Evolutionary conservation across 2,113 vertebrate species (phyloP), one percentile per base, ranked within the genome.

Genomic region (Cynoglossus semilaevis): DNA sequence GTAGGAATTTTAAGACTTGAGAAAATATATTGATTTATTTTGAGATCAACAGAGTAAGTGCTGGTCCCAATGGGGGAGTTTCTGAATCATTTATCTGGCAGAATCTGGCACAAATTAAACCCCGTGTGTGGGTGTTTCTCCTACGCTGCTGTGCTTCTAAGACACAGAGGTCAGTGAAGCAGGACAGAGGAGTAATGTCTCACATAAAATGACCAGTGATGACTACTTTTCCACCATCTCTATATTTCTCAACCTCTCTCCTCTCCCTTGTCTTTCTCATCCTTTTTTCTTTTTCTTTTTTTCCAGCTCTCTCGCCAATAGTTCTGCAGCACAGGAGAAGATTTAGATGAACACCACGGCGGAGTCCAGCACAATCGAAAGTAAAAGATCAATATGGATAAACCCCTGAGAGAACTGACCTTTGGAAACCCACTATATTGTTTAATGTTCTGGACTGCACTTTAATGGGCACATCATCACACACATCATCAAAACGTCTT

Each of bases 391-490:
- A 78, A 85, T 85, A 81, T 72, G 66, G 72, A 81, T 78, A 79
- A 83, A 82, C 67, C 76, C 63, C 47, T 53, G 48, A 57, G 82
- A 76, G 72, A 9, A 46, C 29, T 85, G 78, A 83, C 76, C 80
- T 83, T 85, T 87, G 65, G 53, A 76, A 75, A 75, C 74, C 57
- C 55, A 46, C 74, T 47, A 70, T 80, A 81, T 76, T 80, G 78
- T 83, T 87, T 82, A 85, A 85, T 80, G 82, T 83, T 80, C 78
- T 83, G 67, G 42, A 72, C 45, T 65, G 57, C 63, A 57, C 70
- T 85, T 76, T 74, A 83, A 87, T 78, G 71, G 72, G 70, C 75
- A 83, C 67, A 70, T 83, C 85, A 76, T 81, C 67, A 54, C 72
- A 77, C 69, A 82, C 65, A 81, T 76, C 60, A 84, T 77, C 70